Conservation (phyloP, 2,797 vertebrate species). For the Ispidina picta region DNA sequence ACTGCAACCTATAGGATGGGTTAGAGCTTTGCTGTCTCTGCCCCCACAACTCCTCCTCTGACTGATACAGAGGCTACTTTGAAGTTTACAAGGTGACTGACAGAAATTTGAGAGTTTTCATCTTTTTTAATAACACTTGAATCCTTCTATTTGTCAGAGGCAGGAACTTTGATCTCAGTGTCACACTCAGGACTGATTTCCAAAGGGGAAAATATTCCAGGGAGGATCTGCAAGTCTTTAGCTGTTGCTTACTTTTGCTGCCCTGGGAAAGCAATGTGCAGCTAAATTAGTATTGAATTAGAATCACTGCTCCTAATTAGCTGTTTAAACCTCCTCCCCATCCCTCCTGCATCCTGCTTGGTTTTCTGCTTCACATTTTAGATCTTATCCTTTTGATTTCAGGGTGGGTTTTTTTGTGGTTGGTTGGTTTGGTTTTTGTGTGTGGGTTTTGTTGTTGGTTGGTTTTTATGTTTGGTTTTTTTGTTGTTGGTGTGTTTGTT, state of each 20-base stretch:
- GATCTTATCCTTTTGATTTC: not conserved
- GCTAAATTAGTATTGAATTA: not conserved
- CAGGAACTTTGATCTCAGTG: slow-evolving; percentile 36
- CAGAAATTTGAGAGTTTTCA: slow-evolving; percentile 11
- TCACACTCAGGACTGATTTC: slow-evolving; percentile 36
- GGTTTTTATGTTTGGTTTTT: not conserved
- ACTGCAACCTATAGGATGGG: not conserved
- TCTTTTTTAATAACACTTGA: slow-evolving; percentile 39
- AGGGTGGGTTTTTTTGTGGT: not conserved
- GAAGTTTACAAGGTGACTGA: not conserved
- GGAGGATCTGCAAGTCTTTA: not conserved
- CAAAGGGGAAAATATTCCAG: not conserved
- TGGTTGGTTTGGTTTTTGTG: not conserved
- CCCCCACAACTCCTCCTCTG: not conserved
- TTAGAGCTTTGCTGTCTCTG: not conserved
- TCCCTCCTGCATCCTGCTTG: not conserved
- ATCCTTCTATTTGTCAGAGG: slow-evolving; percentile 33
- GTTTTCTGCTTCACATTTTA: not conserved
- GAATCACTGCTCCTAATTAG: not conserved
- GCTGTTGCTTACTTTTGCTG: not conserved
- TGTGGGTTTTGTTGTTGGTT: not conserved
- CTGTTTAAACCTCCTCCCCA: not conserved
- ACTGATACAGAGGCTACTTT: not conserved
- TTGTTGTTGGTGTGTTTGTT: not conserved
- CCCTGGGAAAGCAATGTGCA: not conserved